Evolutionary conservation across 2,797 vertebrate species (phyloP).

Genomic region (Bovichtus diacanthus): DNA sequence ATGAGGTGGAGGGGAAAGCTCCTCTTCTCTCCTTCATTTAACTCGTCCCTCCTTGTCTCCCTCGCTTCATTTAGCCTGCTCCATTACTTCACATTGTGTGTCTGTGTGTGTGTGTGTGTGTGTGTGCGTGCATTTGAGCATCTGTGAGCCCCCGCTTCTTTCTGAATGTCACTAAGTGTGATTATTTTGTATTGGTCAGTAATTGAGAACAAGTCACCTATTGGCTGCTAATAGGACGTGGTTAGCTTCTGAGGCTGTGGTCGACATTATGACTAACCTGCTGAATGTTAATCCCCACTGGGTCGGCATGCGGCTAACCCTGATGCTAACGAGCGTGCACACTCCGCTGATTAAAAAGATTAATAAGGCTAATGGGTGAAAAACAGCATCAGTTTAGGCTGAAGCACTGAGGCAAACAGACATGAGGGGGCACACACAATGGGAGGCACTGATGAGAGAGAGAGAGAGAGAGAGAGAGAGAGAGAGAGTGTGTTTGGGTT

Average conservation of each 20-base stretch:
- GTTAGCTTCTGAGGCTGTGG: conserved; percentile 37
- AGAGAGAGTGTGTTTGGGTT: conserved; percentile 48
- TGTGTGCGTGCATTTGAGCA: background rate
- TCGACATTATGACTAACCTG: conserved; percentile 66
- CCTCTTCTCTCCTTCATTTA: conserved; percentile 82
- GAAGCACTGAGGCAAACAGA: conserved; percentile 64
- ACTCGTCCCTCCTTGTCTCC: conserved; percentile 75
- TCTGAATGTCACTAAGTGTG: conserved; percentile 62
- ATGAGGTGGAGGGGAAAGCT: conserved; percentile 77
- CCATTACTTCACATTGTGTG: conserved; percentile 56
- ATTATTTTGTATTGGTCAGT: conserved; percentile 72
- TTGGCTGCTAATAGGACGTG: conserved; percentile 59
- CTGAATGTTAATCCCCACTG: conserved; percentile 72
- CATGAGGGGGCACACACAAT: conserved; percentile 45
- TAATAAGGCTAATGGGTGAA: conserved; percentile 81
- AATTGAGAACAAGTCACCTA: conserved; percentile 78
- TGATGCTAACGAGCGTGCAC: conserved; percentile 69
- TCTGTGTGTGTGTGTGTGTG: background rate
- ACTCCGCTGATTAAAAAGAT: conserved; percentile 78
- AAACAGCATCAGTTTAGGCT: conserved; percentile 65
- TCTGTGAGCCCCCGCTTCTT: conserved; percentile 25
- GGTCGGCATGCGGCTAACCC: conserved; percentile 54
- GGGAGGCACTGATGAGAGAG: conserved; percentile 15
- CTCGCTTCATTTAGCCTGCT: conserved; percentile 79
- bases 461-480: background rate